Evolutionary conservation across 92 coral and sea anemone genomes (phyloP), one percentile per base, ranked within the genome.

Genomic region (Zoanthus sansibaricus): DNA sequence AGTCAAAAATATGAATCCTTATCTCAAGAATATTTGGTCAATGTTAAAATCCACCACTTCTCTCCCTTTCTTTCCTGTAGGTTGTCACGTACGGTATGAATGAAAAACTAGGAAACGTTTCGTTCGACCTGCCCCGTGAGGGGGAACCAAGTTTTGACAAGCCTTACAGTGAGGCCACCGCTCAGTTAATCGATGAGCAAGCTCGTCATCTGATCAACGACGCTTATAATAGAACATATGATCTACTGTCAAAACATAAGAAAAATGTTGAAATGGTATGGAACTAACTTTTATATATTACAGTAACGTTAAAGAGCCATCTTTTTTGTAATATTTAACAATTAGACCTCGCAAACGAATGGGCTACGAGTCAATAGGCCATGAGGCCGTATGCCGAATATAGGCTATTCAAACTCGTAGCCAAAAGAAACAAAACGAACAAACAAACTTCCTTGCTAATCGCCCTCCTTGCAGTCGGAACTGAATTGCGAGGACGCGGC

Each of bases 81-180:
- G 99, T 97, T 16, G 99, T 96, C 17, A 97, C 99, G 0, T 97
- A 92, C 82, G 99, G 99, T 8, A 97, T 97, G 99, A 97, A 97
- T 80, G 96, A 95, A 9, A 95, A 92, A 82, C 76, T 97, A 2
- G 99, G 99, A 5, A 97, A 95, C 73, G 95, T 97, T 62, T 97
- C 99, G 77, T 97, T 95, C 82, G 99, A 97, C n/a, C 83, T 97
- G 82, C 99, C 99, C 1, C 96, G 99, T 46, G 99, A 97, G 62
- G 99, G 99, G 0, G 99, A 97, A 48, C 98, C 98, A 12, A 92
- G 92, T 46, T 97, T 97, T 87, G 99, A 97, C 86, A 97, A 97
- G 86, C 99, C 99, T 2, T 97, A 97, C 95, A 97, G 99, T 58
- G 99, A 97, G 48, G 99, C 99, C 10, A 97, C 99, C 3, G 99